A percentile compares a stretch with the other conserved stretches of the same genome.
These are phyloP conservation scores for Dufourea novaeangliae DNA, from an alignment of 1,140 invertebrate genomes.

Conservation along the genomic window DNA sequence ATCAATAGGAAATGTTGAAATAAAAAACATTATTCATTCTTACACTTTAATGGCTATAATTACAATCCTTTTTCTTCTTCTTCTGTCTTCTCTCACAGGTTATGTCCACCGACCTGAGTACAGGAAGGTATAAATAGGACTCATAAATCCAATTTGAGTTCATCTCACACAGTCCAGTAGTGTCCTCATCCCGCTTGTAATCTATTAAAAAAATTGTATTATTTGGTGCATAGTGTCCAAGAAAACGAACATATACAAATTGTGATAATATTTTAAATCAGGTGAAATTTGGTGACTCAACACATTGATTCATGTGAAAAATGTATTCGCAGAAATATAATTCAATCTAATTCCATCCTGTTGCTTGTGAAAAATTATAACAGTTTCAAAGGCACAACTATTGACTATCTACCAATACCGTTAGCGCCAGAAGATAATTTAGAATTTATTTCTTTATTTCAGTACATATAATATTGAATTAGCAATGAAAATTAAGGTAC, in stretches of 20 bases:
- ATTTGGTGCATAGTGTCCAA: slow-evolving; percentile 41
- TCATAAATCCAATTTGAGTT: slow-evolving; percentile 65
- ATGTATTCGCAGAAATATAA: slow-evolving; percentile 43
- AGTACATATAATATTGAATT: not conserved
- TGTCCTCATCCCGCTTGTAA: slow-evolving; percentile 73
- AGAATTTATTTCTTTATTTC: not conserved
- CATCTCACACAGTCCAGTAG: slow-evolving; percentile 70
- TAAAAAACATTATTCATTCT: not conserved
- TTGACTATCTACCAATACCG: not conserved
- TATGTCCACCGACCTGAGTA: slow-evolving; percentile 28
- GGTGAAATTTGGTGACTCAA: slow-evolving; percentile 43
- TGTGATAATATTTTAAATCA: slow-evolving; percentile 34
- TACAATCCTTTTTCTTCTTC: not conserved
- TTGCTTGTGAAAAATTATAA: not conserved
- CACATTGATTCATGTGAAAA: slow-evolving; percentile 48
- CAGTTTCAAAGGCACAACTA: not conserved
- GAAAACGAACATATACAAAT: slow-evolving; percentile 17
- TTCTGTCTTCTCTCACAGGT: slow-evolving; percentile 5
- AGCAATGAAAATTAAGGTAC: not conserved
- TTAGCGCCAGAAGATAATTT: not conserved
- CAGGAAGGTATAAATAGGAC: slow-evolving; percentile 43
- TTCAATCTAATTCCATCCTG: slow-evolving; percentile 60
- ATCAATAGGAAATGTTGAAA: not conserved
- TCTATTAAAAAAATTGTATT: slow-evolving; percentile 76
- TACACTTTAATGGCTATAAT: slow-evolving; percentile 4